phyloP scores from a whole-genome alignment of 2,797 vertebrate genomes.

The Eleutherodactylus coqui region DNA sequence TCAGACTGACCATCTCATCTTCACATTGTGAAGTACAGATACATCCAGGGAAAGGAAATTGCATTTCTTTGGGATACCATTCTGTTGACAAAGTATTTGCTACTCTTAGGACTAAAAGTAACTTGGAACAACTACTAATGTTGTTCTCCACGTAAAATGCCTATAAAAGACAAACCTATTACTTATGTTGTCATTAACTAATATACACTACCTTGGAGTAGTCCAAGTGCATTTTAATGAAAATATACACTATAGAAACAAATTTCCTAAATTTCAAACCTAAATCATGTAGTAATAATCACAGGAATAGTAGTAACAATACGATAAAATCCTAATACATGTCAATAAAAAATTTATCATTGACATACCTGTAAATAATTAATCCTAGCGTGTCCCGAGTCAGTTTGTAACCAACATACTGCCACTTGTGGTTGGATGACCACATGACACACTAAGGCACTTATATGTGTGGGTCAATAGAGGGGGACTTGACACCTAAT shows the following conservation, averaged over 20 bases:
- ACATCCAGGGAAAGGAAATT: conserved; percentile 47
- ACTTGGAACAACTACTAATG: conserved; percentile 15
- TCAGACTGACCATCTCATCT: conserved; percentile 32
- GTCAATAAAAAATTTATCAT: no score
- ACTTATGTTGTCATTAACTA: not conserved
- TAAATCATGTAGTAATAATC: not conserved
- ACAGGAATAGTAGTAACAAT: no score
- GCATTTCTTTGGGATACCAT: conserved; percentile 39
- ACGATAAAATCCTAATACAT: no score
- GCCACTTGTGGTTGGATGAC: no score
- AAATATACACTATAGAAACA: not conserved
- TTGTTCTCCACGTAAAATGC: no score
- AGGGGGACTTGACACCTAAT: no score
- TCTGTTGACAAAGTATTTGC: conserved; percentile 49
- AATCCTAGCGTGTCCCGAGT: no score
- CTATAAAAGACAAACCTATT: not conserved
- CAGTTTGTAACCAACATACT: no score
- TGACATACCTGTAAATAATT: no score
- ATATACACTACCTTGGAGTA: not conserved
- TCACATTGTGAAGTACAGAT: conserved; percentile 39
- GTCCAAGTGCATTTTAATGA: not conserved
- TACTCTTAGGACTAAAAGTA: conserved; percentile 22
- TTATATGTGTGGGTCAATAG: no score
- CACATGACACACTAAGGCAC: no score
- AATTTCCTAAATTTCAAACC: not conserved